Base-by-base conservation (phyloP, 2,113 vertebrate genomes). In the Ammodramus savannarum region DNA sequence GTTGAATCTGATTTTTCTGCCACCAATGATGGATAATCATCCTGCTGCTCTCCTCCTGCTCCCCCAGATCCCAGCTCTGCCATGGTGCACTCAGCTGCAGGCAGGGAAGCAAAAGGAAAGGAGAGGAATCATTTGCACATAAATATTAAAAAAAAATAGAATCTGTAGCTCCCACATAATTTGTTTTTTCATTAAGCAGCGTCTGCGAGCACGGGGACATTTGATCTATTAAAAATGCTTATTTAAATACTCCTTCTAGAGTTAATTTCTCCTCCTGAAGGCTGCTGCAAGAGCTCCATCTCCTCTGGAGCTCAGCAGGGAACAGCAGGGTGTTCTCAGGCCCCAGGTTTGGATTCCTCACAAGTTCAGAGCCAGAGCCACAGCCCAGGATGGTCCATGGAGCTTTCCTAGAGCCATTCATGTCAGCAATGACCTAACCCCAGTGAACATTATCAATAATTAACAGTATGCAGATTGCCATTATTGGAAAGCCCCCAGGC, bases 161-260 rank as follows among this genome's bases (percentile, higher is more conserved):
- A 85, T 25, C 85, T 36, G 44, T 58, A 55, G 49, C 90, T 89
- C 32, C 46, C 41, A 12, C 41, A 15, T 55, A 62, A 91, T 96
- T 93, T 96, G 73, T 83, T 95, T 97, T 75, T 92, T 89, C 81
- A 65, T 94, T 78, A 57, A 85, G 49, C 54, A 36, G 74, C 16
- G 11, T 79, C 85, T 6, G 5, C 7, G 16, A 68, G 90, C 79
- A 91, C 17, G 16, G n/a, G 79, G 76, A 78, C 89, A 71, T 89
- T 95, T 96, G 78, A 90, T 96, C 86, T 71, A 52, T 89, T 95
- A 94, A 96, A 93, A 95, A 85, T 39, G 68, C 96, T 94, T 55
- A 8, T 88, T 96, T 95, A 93, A 96, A 91, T 90, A 61, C 80
- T 88, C 71, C 41, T 91, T 52, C 85, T 32, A 6, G 66, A 82